Evolutionary conservation across 2,888 invertebrate species (phyloP).

Genomic region (Agriotes lineatus): DNA sequence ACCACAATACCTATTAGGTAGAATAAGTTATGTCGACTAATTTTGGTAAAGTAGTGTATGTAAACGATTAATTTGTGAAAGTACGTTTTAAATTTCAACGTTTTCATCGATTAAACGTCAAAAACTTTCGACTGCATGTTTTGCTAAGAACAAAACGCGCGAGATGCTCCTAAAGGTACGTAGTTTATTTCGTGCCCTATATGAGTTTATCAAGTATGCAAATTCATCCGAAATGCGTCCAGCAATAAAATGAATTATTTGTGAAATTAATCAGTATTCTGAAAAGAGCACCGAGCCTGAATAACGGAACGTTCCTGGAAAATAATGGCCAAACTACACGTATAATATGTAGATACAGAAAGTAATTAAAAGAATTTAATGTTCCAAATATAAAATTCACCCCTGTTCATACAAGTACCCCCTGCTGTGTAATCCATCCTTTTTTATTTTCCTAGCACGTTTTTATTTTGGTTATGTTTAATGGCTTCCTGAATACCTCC

Average conservation of each 20-base stretch:
- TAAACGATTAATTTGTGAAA: too few relatives aligned
- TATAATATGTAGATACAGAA: constrained; percentile 65
- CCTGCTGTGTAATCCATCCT: constrained; percentile 52
- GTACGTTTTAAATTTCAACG: too few relatives aligned
- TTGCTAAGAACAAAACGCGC: not conserved
- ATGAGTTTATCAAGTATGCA: constrained; percentile 34
- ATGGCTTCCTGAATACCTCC: constrained; percentile 51
- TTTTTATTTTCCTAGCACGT: constrained; percentile 55
- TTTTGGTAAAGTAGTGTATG: too few relatives aligned
- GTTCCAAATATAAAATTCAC: constrained; percentile 65
- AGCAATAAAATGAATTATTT: constrained; percentile 53
- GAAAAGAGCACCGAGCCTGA: constrained; percentile 55
- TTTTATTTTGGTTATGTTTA: constrained; percentile 52
- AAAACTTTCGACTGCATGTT: too few relatives aligned
- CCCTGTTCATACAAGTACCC: constrained; percentile 51
- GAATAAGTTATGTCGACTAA: too few relatives aligned
- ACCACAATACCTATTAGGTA: too few relatives aligned
- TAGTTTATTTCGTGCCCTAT: constrained; percentile 15
- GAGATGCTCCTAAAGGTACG: not conserved
- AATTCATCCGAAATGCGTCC: constrained; percentile 26
- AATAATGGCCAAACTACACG: constrained; percentile 64
- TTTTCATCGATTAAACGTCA: too few relatives aligned
- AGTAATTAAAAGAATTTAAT: constrained; percentile 67
- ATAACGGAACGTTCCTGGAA: constrained; percentile 59
- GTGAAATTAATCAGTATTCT: constrained; percentile 63